Conservation (phyloP, 1,140 invertebrate species). For the Cydia splendana region DNA sequence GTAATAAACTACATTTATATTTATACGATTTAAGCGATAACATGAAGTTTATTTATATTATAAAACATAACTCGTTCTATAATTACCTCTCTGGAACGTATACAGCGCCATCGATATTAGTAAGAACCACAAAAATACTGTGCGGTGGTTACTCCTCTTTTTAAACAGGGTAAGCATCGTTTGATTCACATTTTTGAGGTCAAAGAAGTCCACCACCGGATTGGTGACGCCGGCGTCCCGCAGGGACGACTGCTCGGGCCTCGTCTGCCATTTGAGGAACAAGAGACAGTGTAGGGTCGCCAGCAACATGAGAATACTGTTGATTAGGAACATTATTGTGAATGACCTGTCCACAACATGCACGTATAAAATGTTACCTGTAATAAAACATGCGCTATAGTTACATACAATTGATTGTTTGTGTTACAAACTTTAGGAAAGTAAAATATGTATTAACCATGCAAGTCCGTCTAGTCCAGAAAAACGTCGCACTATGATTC, state of each 20-base stretch:
- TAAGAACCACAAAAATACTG: conserved; percentile 83
- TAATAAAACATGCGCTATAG: conserved; percentile 39
- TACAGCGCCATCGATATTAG: conserved; percentile 87
- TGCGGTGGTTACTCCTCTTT: conserved; percentile 76
- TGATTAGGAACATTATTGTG: conserved; percentile 86
- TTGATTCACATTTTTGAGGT: conserved; percentile 82
- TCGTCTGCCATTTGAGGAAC: conserved; percentile 84
- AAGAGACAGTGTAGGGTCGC: conserved; percentile 83
- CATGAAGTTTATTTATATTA: no score
- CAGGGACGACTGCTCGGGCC: conserved; percentile 81
- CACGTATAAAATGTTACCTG: conserved; percentile 66
- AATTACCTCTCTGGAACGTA: conserved; percentile 86
- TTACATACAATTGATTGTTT: no score
- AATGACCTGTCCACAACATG: conserved; percentile 81
- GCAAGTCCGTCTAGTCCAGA: no score
- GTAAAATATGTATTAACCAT: neutral
- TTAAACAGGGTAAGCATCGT: conserved; percentile 82
- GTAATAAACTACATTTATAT: no score
- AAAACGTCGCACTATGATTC: neutral
- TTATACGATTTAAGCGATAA: no score
- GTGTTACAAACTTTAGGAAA: neutral
- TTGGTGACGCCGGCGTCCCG: conserved; percentile 79
- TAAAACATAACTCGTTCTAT: conserved; percentile 15
- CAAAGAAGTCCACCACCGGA: conserved; percentile 85
- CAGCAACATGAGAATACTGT: conserved; percentile 80